phyloP scores from a whole-genome alignment of 2,888 invertebrate species.

The Eustalomyia histrio region DNA sequence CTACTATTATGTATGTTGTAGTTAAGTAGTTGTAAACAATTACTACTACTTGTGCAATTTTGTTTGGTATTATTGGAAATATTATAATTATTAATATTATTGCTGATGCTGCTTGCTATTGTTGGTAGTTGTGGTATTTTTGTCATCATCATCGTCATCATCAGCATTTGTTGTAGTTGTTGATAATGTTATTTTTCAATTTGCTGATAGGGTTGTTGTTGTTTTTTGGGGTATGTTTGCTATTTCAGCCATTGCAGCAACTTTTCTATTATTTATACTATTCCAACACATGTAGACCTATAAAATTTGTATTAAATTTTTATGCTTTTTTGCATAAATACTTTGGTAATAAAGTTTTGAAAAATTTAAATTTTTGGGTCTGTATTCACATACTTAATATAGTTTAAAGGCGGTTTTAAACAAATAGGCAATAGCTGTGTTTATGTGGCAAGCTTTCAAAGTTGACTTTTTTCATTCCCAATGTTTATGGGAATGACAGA shows the following conservation, averaged over 20 bases:
- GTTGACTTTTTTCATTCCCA: too few species aligned
- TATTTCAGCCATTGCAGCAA: not conserved
- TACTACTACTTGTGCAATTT: not conserved
- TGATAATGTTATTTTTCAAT: slow-evolving; percentile 9
- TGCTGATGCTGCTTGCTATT: slow-evolving; percentile 9
- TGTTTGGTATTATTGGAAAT: not conserved
- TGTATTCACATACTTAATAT: too few species aligned
- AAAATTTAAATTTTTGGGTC: too few species aligned
- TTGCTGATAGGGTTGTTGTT: not conserved
- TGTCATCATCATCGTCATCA: not conserved
- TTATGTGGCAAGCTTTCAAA: too few species aligned
- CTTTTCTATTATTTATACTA: not conserved
- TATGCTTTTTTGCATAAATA: not conserved
- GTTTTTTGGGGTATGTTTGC: not conserved
- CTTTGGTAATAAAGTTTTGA: too few species aligned
- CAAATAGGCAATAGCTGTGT: too few species aligned
- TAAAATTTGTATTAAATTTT: not conserved
- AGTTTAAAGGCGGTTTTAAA: too few species aligned
- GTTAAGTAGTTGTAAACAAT: too few species aligned
- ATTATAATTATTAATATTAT: not conserved
- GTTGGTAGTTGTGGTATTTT: slow-evolving; percentile 6
- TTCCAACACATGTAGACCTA: not conserved
- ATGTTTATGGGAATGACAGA: too few species aligned
- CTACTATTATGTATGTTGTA: too few species aligned
- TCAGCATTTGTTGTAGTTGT: not conserved